Base-by-base conservation (phyloP, 2,888 invertebrate species). In the Mesoligia furuncula region DNA sequence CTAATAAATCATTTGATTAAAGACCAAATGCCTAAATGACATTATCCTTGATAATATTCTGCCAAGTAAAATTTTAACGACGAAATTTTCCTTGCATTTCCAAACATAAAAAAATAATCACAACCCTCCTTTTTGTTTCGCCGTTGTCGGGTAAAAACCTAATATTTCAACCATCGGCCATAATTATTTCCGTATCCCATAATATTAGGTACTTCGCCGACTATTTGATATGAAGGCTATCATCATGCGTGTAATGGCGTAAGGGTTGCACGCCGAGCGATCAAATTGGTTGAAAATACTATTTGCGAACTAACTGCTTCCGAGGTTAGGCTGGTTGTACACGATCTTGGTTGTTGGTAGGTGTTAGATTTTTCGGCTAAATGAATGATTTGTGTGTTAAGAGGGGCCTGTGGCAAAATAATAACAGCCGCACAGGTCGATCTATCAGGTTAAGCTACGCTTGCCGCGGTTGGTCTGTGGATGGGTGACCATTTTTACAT, bases 201-300 rank as follows among this genome's bases (percentile, higher is more conserved):
- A 78, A 78, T 70, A 70, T 64, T 31, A 31, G 31, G 31, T 39
- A 66, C 67, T 54, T 73, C 71, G 13, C 72, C 74, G 73, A 75
- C 76, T 84, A 82, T 81, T 77, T 84, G 78, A 74, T 80, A 71
- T 84, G 87, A 84, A 83, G 79, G 70, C 73, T 84, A 87, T 86
- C 83, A 85, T 84, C 81, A 84, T 62, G 83, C 79, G 72, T 77
- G 65, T 84, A 82, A 82, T 83, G 73, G 85, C 70, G 78, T 77
- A 71, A 80, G 80, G 75, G 73, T 54, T 72, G 59, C 78, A 85
- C 83, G 85, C 65, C 27, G 82, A 85, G 83, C 86, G 80, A 82
- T 84, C 82, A 88, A 91, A 90, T 91, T 86, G 88, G 81, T 82
- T 88, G 85, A 90, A 91, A 91, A 89, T 87, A 85, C 84, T 73